Conservation (phyloP, 2,113 vertebrate genomes). For the Chionomys nivalis region DNA sequence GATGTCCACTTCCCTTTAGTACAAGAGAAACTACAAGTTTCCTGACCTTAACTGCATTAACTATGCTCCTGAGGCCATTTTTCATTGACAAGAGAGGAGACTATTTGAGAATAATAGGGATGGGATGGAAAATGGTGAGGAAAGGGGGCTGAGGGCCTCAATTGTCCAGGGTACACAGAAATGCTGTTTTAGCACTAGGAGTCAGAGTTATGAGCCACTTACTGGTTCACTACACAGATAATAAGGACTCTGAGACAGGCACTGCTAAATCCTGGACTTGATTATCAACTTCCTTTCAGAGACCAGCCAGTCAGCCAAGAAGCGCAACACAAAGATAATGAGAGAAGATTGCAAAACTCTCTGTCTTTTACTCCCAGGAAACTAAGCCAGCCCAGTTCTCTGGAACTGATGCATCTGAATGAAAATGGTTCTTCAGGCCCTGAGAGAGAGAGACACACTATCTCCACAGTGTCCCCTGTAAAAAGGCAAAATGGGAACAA, state of each 20-base stretch:
- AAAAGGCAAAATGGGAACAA: neutral
- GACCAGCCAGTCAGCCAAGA: neutral
- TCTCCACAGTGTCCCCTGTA: neutral
- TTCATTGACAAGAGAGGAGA: neutral
- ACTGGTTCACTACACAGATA: neutral
- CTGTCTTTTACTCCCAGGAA: neutral
- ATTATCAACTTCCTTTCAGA: neutral
- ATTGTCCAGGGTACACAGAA: neutral
- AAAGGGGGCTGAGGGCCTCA: neutral
- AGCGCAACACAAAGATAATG: neutral
- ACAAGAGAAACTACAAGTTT: neutral
- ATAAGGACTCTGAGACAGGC: neutral
- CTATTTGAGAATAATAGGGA: neutral
- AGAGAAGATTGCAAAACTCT: neutral
- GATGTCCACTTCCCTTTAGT: neutral
- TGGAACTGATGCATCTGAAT: neutral
- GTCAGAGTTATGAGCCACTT: neutral
- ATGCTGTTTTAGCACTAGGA: neutral
- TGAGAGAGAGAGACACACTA: neutral
- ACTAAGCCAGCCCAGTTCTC: neutral
- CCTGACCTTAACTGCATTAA: neutral
- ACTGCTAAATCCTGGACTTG: neutral
- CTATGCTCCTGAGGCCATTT: neutral
- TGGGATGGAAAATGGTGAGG: neutral
- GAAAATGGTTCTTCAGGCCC: neutral